These are phyloP conservation scores for Himalopsyche japonica DNA, from an alignment of 2,888 invertebrate species.

Conservation along the genomic window DNA sequence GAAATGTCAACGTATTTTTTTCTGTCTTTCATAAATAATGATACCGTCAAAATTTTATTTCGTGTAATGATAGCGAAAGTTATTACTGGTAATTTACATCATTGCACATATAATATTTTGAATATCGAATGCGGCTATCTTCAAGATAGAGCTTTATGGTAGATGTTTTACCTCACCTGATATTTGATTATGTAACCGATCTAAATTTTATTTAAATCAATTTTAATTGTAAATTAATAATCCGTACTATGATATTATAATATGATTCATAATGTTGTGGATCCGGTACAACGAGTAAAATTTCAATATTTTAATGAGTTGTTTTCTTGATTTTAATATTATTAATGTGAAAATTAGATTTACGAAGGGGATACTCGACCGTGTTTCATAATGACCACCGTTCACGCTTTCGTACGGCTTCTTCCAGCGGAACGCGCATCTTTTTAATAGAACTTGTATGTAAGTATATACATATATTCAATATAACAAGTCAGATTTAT, in stretches of 20 bases:
- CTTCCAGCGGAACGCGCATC: neutral
- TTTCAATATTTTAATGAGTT: neutral
- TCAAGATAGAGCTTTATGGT: too few species aligned
- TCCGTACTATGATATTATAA: neutral
- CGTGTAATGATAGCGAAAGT: too few species aligned
- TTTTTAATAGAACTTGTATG: neutral
- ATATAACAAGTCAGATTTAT: neutral
- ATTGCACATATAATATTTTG: too few species aligned
- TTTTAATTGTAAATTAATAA: too few species aligned
- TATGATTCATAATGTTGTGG: neutral
- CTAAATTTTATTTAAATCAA: too few species aligned
- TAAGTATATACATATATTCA: neutral
- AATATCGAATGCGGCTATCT: too few species aligned
- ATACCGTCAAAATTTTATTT: too few species aligned
- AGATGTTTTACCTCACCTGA: too few species aligned
- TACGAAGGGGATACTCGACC: neutral
- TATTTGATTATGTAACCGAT: too few species aligned
- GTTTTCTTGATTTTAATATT: neutral
- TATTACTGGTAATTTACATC: too few species aligned
- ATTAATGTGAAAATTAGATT: neutral
- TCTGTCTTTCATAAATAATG: too few species aligned
- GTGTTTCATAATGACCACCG: neutral
- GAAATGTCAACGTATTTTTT: too few species aligned
- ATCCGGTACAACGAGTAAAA: neutral
- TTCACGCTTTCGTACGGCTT: neutral